Evolutionary conservation across 1,140 invertebrate species (phyloP), one percentile per base, ranked within the genome.

Genomic region (Dufourea novaeangliae): DNA sequence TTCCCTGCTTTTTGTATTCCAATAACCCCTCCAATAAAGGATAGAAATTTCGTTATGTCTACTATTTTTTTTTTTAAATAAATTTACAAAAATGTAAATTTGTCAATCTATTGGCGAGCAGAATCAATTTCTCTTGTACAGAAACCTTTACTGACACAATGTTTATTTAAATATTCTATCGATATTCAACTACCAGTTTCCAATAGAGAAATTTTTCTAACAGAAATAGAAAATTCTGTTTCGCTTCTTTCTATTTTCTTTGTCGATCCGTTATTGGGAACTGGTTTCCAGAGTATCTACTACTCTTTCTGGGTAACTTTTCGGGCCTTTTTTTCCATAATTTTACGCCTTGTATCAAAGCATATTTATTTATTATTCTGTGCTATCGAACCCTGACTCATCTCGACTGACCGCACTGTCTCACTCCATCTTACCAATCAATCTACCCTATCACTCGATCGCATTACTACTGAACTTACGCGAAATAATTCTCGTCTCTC

Each of bases 381-480:
- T 91, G 90, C 90, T 91, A 90, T 90, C 83, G 86, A 90, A 75
- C 84, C 87, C 79, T 78, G 82, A 89, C 78, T 86, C 85, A 77
- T 46, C 61, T 86, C 57, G 82, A 89, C 85, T 79, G 88, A 85
- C 82, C 79, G 71, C 87, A 86, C 73, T 68, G 67, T 69, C 84
- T n/a, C 74, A 86, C 73, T 80, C 27, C 79, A 69, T 76, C 75
- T 64, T 37, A 76, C 25, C n/a, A 46, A 25, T 27, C 22, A 46
- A 27, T 32, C 17, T 46, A n/a, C 27, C 25, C 37, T 41, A 57
- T 57, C 25, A 3, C 34, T 39, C 27, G 11, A 29, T 57, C 54
- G 27, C n/a, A 57, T 22, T 57, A 37, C 44, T 73, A 62, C 64
- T 37, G 57, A 29, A 72, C 61, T 41, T 56, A 20, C n/a, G 14